phyloP scores from a whole-genome alignment of 2,113 vertebrate species.

The Tachuris rubrigastra region DNA sequence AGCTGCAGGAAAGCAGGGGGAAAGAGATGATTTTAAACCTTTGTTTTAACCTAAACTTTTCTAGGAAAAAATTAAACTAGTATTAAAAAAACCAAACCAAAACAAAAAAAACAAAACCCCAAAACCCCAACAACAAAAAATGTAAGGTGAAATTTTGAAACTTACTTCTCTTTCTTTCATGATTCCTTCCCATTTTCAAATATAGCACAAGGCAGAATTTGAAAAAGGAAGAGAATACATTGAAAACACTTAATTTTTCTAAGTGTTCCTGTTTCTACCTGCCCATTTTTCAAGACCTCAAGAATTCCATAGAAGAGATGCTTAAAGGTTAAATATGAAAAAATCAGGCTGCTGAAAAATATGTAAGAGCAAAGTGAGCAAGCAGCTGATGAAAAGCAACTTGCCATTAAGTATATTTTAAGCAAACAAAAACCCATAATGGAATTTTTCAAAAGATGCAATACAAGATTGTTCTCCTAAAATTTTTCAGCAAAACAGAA shows the following conservation, averaged over 20 bases:
- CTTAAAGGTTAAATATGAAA: background rate
- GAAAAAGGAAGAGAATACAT: background rate
- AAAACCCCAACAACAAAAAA: background rate
- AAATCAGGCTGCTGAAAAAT: background rate
- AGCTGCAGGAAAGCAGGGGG: rapidly evolving
- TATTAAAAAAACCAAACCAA: background rate
- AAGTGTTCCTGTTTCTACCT: background rate
- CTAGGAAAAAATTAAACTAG: background rate
- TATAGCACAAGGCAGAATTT: background rate
- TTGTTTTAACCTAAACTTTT: background rate
- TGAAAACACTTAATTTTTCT: background rate
- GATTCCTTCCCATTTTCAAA: background rate
- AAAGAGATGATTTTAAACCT: background rate
- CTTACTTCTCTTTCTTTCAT: background rate
- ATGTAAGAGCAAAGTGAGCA: background rate
- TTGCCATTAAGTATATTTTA: background rate
- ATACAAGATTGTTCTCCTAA: background rate
- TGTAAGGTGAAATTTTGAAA: background rate
- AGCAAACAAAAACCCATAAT: background rate
- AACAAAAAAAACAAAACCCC: no score
- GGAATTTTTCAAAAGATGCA: background rate
- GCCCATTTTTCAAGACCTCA: background rate
- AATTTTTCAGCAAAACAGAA: background rate
- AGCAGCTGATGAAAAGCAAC: background rate
- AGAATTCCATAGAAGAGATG: background rate